These are phyloP conservation scores for Setophaga petechia DNA, from an alignment of 2,113 vertebrate species.

Conservation along the genomic window DNA sequence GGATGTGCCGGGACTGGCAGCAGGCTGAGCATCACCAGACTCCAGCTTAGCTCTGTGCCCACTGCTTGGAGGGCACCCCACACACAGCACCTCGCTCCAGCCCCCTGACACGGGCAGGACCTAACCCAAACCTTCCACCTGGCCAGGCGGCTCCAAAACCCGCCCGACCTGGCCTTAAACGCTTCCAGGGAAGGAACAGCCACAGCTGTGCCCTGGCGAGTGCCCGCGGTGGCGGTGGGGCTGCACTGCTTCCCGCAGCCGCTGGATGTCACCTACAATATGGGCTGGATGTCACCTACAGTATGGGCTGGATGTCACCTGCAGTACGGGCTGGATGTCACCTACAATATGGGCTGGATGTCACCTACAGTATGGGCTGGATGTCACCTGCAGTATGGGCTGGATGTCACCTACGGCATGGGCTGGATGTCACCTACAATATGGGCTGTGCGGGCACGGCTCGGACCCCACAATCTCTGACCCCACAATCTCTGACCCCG, in stretches of 20 bases:
- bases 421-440: too few species aligned
- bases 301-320: too few species aligned
- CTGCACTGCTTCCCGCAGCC: conserved; percentile 10
- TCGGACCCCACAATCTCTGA: neutral
- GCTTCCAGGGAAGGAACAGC: neutral
- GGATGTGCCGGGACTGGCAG: neutral
- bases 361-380: neutral
- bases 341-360: neutral
- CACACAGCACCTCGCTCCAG: accelerated
- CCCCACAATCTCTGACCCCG: neutral
- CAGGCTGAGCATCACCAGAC: neutral
- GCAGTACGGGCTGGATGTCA: too few species aligned
- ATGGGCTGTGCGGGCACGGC: too few species aligned
- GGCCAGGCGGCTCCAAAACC: neutral
- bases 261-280: conserved; percentile 40
- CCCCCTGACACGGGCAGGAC: neutral
- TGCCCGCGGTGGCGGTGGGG: accelerated
- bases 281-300: too few species aligned
- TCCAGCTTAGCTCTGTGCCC: neutral
- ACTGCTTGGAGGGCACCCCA: neutral
- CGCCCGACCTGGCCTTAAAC: accelerated
- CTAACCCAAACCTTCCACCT: neutral
- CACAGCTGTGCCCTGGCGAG: neutral
- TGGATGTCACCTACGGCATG: too few species aligned
- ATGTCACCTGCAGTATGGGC: neutral